Evolutionary conservation across 2,113 vertebrate species (phyloP), one percentile per base, ranked within the genome.

Genomic region (Urocynchramus pylzowi): DNA sequence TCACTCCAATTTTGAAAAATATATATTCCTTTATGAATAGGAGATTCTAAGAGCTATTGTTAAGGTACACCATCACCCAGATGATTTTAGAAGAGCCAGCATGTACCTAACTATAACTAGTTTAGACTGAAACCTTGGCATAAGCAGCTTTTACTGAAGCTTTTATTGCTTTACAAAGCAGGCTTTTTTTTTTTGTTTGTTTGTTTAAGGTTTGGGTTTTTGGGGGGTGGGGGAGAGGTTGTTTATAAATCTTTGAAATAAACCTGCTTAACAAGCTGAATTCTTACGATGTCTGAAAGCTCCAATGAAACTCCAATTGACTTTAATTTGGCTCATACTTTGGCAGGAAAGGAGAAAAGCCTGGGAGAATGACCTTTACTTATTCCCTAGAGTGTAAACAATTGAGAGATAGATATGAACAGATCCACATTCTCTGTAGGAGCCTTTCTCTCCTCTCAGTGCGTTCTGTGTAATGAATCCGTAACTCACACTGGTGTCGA

Each of bases 321-420:
- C 82, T 94, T 95, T 84, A 96, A 92, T 95, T 95, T 96, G 71
- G 21, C 78, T 95, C 85, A 81, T 84, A 52, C 54, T 86, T 94
- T 75, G 85, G 19, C 92, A 96, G 85, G 52, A 93, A 92, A 92
- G 88, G 82, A 94, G 88, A 90, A 95, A 96, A 93, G 68, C 83
- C 76, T 75, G 71, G 52, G 90, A 92, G 86, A 90, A 93, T 89
- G 90, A 92, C 92, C 87, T 94, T 96, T 94, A 49, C 71, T 90
- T 93, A 84, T 86, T 95, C 83, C 92, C 88, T 92, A 81, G 63
- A 93, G 92, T 89, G 85, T 86, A 95, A 96, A 96, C 90, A 92
- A 84, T 84, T 81, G 90, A 90, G 54, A 95, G 59, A 80, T 4
- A 93, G 49, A 82, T 68, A 89, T 39, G 64, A 84, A 92, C 31